Conservation (phyloP, 2,888 invertebrate species). For the Masnerella sp. region DNA sequence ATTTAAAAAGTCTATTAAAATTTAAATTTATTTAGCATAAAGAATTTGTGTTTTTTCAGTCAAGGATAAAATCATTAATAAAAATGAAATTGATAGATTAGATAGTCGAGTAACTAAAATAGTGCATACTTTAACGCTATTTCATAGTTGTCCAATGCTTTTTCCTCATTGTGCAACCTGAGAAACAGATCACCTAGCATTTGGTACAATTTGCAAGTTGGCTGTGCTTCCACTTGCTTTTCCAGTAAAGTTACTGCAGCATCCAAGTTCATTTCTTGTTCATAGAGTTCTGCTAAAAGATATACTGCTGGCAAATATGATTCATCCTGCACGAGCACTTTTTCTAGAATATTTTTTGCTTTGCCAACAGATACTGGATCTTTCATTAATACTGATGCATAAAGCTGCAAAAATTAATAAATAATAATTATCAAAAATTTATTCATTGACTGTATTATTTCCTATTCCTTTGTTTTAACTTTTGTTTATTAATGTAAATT, state of each 20-base stretch:
- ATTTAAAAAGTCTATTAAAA: too few species aligned
- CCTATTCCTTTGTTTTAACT: neutral
- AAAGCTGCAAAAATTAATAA: slow-evolving; percentile 83
- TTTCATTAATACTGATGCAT: slow-evolving; percentile 85
- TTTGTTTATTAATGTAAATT: too few species aligned
- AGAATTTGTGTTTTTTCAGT: too few species aligned
- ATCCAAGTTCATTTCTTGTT: slow-evolving; percentile 82
- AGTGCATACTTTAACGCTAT: slow-evolving; percentile 81
- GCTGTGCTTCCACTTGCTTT: slow-evolving; percentile 82
- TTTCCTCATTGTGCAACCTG: slow-evolving; percentile 82
- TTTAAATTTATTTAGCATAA: too few species aligned
- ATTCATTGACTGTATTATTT: neutral
- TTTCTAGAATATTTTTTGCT: slow-evolving; percentile 85
- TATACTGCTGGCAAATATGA: slow-evolving; percentile 86
- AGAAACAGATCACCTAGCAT: slow-evolving; percentile 83
- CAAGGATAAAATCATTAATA: neutral
- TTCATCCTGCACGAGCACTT: slow-evolving; percentile 85
- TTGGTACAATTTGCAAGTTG: slow-evolving; percentile 83
- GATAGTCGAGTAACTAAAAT: neutral
- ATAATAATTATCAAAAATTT: too few species aligned
- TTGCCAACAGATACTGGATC: slow-evolving; percentile 81
- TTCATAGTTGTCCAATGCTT: slow-evolving; percentile 84
- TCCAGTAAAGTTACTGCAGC: slow-evolving; percentile 84
- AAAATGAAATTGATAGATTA: neutral
- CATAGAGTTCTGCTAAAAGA: slow-evolving; percentile 84